Evolutionary conservation across 2,797 vertebrate species (phyloP), one percentile per base, ranked within the genome.

Genomic region (Microctenopoma steveboyesi): DNA sequence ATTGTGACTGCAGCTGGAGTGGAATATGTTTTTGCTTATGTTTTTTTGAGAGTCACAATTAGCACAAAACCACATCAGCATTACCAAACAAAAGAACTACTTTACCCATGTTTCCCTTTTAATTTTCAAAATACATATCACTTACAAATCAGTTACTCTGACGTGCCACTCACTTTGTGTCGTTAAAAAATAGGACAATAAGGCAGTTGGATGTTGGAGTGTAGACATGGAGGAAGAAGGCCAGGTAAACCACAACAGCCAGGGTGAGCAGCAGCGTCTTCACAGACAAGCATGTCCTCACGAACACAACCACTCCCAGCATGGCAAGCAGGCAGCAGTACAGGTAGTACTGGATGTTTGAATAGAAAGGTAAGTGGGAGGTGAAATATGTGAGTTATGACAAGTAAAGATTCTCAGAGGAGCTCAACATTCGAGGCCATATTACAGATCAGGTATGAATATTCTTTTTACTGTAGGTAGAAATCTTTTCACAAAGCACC

Each of bases 241-340:
- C 93, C 3, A 95, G 93, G 82, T 96, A 97, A 13, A 95, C 94
- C n/a, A 90, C 93, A 72, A 97, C 91, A n/a, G 95, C 95, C 57
- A 97, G 84, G 1, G 94, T 94, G 72, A 97, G 91, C 82, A 97
- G 90, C 78, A 95, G 84, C 5, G 89, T 66, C 83, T 97, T 97
- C 52, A 95, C 64, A 2, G 94, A 94, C 47, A 96, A 79, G 61
- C 93, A 94, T 42, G 93, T 94, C 77, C 93, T 91, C 58, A 95
- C 86, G 64, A 96, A 97, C 70, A 96, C 92, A 18, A 95, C 91
- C 67, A 95, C 95, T 22, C 95, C 94, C 66, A 98, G 91, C 92
- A 95, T 95, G 37, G 94, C 95, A 89, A 96, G 77, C 77, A 96
- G 90, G 69, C 96, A 96, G 83, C 96, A 96, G 83, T 95, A 96